phyloP scores from a whole-genome alignment of 2,113 vertebrate genomes.

The Percopsis transmontana region DNA sequence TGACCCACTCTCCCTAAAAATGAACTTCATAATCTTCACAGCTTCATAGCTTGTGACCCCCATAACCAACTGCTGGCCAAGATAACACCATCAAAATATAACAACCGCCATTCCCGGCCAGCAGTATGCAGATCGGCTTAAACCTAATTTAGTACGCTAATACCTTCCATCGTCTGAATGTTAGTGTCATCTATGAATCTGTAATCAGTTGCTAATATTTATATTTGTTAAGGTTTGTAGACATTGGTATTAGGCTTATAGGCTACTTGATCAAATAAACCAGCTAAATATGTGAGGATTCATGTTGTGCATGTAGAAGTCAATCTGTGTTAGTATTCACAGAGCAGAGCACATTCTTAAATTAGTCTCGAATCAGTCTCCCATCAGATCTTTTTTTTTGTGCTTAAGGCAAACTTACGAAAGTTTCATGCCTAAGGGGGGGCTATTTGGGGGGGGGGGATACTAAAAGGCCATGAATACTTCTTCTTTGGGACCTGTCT shows the following conservation, averaged over 20 bases:
- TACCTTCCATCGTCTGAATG: slow-evolving; percentile 21
- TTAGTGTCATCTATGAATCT: slow-evolving; percentile 5
- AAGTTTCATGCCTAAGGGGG: slow-evolving; percentile 10
- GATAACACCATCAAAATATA: too few species aligned
- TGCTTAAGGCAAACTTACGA: slow-evolving; percentile 13
- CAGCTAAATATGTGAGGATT: neutral
- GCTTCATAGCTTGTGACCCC: too few species aligned
- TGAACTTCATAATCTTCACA: neutral
- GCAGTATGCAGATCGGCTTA: slow-evolving; percentile 10
- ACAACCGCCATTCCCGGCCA: neutral
- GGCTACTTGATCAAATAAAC: slow-evolving; percentile 1
- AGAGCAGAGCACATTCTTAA: slow-evolving; percentile 25
- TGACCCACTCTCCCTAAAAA: slow-evolving; percentile 4
- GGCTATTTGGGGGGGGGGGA: slow-evolving; percentile 4
- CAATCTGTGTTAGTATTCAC: slow-evolving; percentile 31
- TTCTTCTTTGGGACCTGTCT: slow-evolving; percentile 33
- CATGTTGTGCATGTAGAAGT: slow-evolving; percentile 14
- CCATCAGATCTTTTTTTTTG: slow-evolving; percentile 30
- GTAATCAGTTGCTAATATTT: neutral
- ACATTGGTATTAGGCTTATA: neutral
- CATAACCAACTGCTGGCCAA: too few species aligned
- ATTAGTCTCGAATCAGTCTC: slow-evolving; percentile 12
- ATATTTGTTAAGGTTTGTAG: too few species aligned
- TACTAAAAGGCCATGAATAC: slow-evolving; percentile 26
- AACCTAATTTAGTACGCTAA: slow-evolving; percentile 2